Conservation (phyloP, 2,113 vertebrate species). For the Vicugna pacos region DNA sequence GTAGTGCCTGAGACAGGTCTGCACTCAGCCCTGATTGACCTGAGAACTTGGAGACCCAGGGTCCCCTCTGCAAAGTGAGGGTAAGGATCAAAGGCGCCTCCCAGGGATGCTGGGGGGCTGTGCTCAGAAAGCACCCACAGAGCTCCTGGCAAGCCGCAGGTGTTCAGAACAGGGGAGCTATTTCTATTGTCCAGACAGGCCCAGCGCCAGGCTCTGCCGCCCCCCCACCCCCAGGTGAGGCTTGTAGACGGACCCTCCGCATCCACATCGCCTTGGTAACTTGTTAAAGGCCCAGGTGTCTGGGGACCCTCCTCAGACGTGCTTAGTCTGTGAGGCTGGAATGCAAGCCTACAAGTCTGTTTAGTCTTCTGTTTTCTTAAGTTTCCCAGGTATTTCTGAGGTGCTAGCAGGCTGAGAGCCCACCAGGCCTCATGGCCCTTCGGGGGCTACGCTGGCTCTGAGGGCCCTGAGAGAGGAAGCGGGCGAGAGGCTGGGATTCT, state of each 20-base stretch:
- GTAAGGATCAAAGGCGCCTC: background rate
- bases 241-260: accelerated
- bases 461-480: background rate
- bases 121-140: background rate
- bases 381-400: background rate
- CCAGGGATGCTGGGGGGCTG: background rate
- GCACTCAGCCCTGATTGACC: background rate
- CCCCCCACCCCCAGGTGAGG: background rate
- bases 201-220: accelerated
- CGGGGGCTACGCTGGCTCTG: background rate
- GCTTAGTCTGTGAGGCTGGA: background rate
- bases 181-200: background rate
- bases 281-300: background rate
- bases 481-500: background rate
- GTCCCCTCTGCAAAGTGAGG: background rate
- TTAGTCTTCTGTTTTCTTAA: background rate
- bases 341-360: background rate
- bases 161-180: background rate
- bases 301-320: background rate
- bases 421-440: background rate
- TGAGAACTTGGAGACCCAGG: background rate
- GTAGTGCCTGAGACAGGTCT: background rate
- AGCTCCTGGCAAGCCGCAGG: no score
- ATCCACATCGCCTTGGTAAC: background rate
- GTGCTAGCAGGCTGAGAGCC: background rate